phyloP scores from a whole-genome alignment of 1,140 invertebrate genomes.

The Oedothorax gibbosus region DNA sequence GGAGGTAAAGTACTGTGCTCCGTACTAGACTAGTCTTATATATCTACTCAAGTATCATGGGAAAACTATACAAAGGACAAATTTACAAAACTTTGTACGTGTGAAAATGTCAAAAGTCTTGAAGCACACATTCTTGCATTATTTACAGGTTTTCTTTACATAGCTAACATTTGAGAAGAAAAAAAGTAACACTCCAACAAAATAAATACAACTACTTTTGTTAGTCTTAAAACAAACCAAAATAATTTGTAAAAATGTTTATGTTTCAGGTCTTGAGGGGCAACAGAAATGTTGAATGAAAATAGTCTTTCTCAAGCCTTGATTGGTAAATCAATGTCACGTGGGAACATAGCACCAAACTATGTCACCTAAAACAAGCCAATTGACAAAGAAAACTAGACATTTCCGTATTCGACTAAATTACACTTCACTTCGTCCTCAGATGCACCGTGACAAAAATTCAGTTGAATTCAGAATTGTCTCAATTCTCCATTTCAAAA shows the following conservation, averaged over 20 bases:
- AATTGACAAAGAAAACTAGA: too few species aligned
- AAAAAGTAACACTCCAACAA: constrained; percentile 31
- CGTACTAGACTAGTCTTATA: constrained; percentile 53
- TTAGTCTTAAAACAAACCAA: constrained; percentile 47
- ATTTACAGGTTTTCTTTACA: constrained; percentile 44
- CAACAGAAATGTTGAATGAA: too few species aligned
- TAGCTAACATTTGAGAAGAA: constrained; percentile 31
- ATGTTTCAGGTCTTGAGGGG: too few species aligned
- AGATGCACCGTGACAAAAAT: too few species aligned
- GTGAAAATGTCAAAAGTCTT: constrained; percentile 38
- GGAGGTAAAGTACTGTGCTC: constrained; percentile 43
- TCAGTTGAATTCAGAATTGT: too few species aligned
- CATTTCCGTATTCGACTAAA: too few species aligned
- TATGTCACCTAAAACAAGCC: too few species aligned
- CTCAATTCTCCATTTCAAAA: too few species aligned
- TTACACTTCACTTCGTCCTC: too few species aligned
- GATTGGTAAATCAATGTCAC: too few species aligned
- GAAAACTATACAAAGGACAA: constrained; percentile 47
- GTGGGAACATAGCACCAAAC: too few species aligned
- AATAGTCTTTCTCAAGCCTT: too few species aligned
- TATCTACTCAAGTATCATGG: constrained; percentile 44
- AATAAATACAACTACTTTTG: constrained; percentile 10
- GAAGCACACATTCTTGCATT: constrained; percentile 40
- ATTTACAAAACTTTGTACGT: constrained; percentile 50
- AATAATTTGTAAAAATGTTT: not conserved